phyloP scores from a whole-genome alignment of 2,797 vertebrate genomes.

The Esox lucius region DNA sequence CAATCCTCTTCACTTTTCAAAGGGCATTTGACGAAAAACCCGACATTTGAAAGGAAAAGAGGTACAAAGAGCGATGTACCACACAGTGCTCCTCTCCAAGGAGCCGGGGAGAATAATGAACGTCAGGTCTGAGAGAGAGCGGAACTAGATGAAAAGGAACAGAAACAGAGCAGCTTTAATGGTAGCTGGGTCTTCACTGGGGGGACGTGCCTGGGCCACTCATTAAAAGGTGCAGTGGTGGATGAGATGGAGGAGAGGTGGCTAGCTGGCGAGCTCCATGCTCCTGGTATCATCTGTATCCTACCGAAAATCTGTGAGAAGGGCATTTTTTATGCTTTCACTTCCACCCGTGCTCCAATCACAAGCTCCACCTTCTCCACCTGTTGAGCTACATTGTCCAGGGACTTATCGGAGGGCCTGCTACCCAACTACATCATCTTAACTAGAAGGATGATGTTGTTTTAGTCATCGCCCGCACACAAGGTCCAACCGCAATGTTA shows the following conservation, averaged over 20 bases:
- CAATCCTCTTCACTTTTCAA: conserved; percentile 26
- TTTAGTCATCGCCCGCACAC: no score
- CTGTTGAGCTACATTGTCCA: conserved; percentile 16
- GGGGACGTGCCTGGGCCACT: conserved; percentile 58
- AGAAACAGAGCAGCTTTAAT: conserved; percentile 71
- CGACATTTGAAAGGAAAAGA: conserved; percentile 35
- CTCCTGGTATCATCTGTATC: conserved; percentile 32
- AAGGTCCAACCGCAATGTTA: no score
- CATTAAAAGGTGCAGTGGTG: conserved; percentile 64
- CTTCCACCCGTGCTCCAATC: conserved; percentile 20
- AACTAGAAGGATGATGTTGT: no score
- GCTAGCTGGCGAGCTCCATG: conserved; percentile 35
- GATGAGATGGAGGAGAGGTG: conserved; percentile 12
- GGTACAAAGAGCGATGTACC: conserved; percentile 32
- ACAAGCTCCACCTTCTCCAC: conserved; percentile 21
- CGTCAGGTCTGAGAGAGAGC: conserved; percentile 64
- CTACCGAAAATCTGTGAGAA: not conserved
- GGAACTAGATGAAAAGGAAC: conserved; percentile 66
- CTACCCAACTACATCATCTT: not conserved
- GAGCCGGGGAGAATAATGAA: conserved; percentile 69
- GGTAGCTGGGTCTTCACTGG: conserved; percentile 63
- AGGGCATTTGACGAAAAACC: conserved; percentile 48
- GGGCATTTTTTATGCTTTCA: not conserved
- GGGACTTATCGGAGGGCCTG: not conserved
- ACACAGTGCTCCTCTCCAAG: conserved; percentile 36